Evolutionary conservation across 1,140 invertebrate species (phyloP).

Genomic region (Zaprionus tsacasi): DNA sequence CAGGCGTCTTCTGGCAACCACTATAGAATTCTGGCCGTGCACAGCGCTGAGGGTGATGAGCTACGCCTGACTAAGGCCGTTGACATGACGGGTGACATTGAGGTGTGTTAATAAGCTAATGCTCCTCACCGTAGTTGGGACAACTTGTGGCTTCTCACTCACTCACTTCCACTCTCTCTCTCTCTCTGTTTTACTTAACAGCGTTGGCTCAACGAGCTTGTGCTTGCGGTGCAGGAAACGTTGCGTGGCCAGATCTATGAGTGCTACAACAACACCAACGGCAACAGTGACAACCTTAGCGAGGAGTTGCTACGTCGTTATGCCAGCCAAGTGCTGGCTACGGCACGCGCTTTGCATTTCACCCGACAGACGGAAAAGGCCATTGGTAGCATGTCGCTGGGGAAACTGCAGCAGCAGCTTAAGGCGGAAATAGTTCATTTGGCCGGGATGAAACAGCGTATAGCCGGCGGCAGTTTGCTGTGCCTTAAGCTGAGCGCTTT

Average conservation of each 20-base stretch:
- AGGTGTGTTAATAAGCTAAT: constrained; percentile 86
- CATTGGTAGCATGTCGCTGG: constrained; percentile 88
- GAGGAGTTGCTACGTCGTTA: constrained; percentile 90
- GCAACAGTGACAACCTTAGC: constrained; percentile 79
- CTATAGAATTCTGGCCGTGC: constrained; percentile 89
- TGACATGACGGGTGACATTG: constrained; percentile 91
- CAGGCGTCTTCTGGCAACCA: constrained; percentile 64
- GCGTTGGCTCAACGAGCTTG: constrained; percentile 93
- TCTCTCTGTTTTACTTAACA: constrained; percentile 9
- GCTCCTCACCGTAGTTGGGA: not conserved
- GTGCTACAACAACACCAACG: constrained; percentile 86
- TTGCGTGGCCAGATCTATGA: constrained; percentile 88
- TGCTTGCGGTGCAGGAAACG: constrained; percentile 93
- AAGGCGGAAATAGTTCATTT: constrained; percentile 78
- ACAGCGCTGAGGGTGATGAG: constrained; percentile 93
- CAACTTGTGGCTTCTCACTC: not conserved
- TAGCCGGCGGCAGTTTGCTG: constrained; percentile 45
- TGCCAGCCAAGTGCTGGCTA: constrained; percentile 93
- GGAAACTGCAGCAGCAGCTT: constrained; percentile 83
- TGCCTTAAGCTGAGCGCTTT: constrained; percentile 89
- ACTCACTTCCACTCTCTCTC: not conserved
- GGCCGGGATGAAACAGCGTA: constrained; percentile 63
- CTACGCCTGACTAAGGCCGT: constrained; percentile 91
- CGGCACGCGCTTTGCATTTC: constrained; percentile 90
- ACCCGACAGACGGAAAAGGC: constrained; percentile 93